phyloP scores from a whole-genome alignment of 35 echinoderm and acorn worm species.

The Lytechinus variegatus region DNA sequence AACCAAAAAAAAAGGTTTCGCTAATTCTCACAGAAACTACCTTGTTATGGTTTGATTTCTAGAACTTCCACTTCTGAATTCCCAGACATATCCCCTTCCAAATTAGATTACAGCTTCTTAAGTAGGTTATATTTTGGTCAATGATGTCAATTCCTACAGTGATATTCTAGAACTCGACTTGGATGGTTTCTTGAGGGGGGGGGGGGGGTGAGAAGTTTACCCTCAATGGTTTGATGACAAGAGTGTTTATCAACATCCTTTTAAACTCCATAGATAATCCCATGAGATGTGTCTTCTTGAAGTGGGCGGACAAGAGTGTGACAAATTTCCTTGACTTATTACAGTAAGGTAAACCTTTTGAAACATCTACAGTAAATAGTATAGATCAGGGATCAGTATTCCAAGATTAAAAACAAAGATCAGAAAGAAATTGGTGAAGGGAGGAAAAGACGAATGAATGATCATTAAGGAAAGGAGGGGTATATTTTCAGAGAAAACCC shows the following conservation, averaged over 20 bases:
- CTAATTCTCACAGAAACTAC: not conserved
- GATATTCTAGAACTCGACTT: not conserved
- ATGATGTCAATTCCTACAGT: not conserved
- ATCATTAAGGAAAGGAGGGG: not conserved
- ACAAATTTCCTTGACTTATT: slow-evolving; percentile 36
- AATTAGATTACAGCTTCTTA: not conserved
- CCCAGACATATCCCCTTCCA: slow-evolving; percentile 1
- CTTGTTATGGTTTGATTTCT: not conserved
- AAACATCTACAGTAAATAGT: not conserved
- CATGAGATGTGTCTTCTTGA: not conserved
- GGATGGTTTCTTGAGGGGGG: not conserved
- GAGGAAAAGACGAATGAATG: not conserved
- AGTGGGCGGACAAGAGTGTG: not conserved
- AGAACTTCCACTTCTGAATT: not conserved
- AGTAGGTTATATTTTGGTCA: not conserved
- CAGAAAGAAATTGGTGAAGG: not conserved
- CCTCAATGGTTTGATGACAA: not conserved
- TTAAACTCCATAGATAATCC: not conserved
- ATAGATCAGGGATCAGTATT: not conserved
- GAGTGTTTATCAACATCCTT: not conserved
- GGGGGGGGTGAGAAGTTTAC: not conserved
- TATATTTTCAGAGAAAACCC: not conserved
- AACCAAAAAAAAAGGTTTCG: not conserved
- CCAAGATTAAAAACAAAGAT: not conserved
- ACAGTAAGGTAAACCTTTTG: not conserved